phyloP scores from a whole-genome alignment of 2,797 vertebrate genomes.

The Alauda arvensis region DNA sequence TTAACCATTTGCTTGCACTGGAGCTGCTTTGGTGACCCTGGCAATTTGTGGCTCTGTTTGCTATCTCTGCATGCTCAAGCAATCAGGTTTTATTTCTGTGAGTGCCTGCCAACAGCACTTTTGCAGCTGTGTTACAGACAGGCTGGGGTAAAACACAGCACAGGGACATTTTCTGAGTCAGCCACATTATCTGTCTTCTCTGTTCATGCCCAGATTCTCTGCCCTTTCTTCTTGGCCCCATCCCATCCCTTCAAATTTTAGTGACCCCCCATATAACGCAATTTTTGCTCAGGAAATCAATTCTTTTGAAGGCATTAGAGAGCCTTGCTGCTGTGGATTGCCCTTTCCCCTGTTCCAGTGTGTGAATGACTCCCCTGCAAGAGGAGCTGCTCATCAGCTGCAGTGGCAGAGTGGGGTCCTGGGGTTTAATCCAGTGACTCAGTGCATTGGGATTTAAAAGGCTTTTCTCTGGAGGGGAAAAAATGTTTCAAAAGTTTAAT shows the following conservation, averaged over 20 bases:
- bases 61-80: not conserved
- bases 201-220: not conserved
- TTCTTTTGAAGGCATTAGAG: not conserved
- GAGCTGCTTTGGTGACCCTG: not conserved
- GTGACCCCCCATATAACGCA: not conserved
- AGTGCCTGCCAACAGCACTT: not conserved
- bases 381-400: not conserved
- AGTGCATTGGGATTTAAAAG: conserved; percentile 18
- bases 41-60: not conserved
- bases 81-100: not conserved
- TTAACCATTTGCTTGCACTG: not conserved
- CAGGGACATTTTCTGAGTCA: not conserved
- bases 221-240: not conserved
- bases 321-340: not conserved
- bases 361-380: not conserved
- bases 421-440: conserved; percentile 21
- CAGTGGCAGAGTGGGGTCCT: not conserved
- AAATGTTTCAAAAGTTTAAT: conserved; percentile 26
- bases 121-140: not conserved
- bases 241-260: not conserved
- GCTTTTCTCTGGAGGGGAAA: not conserved
- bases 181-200: not conserved
- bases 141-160: not conserved
- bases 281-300: conserved; percentile 29
- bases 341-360: not conserved